Evolutionary conservation across 2,797 vertebrate genomes (phyloP).

Genomic region (Phaenicophaeus curvirostris): DNA sequence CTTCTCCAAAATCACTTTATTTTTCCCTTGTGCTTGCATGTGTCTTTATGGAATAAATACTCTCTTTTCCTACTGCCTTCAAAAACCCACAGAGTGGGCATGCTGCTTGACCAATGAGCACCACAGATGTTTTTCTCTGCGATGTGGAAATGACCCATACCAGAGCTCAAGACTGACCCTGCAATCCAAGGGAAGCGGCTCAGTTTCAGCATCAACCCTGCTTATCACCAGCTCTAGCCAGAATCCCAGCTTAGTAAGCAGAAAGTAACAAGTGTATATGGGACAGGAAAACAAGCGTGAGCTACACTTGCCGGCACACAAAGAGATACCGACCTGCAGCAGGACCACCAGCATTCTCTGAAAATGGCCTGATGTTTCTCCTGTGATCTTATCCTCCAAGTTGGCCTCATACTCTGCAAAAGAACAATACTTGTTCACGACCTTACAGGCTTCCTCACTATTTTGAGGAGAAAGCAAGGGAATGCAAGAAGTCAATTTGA

Average conservation of each 20-base stretch:
- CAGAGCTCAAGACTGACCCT: neutral
- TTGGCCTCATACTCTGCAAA: slow-evolving; percentile 86
- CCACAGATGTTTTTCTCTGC: neutral
- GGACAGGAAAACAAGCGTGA: neutral
- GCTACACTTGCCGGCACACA: too few species aligned
- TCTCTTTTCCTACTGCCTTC: neutral
- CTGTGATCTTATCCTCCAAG: slow-evolving; percentile 90
- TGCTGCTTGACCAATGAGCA: neutral
- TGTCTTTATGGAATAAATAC: neutral
- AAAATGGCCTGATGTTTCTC: slow-evolving; percentile 91
- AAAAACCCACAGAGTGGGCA: fast-evolving
- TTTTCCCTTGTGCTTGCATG: neutral
- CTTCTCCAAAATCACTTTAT: neutral
- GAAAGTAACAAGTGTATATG: fast-evolving
- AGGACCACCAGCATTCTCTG: slow-evolving; percentile 91
- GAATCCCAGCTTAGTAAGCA: neutral
- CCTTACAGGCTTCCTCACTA: neutral
- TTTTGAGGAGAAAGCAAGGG: neutral
- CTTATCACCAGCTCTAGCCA: neutral
- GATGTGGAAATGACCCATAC: neutral
- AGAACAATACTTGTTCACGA: slow-evolving; percentile 27
- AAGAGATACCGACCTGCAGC: slow-evolving; percentile 83
- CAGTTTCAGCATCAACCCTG: neutral
- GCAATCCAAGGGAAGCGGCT: neutral
- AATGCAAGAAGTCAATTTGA: neutral